These are phyloP conservation scores for Callaeas wilsoni DNA, from an alignment of 2,113 vertebrate species.

Conservation along the genomic window DNA sequence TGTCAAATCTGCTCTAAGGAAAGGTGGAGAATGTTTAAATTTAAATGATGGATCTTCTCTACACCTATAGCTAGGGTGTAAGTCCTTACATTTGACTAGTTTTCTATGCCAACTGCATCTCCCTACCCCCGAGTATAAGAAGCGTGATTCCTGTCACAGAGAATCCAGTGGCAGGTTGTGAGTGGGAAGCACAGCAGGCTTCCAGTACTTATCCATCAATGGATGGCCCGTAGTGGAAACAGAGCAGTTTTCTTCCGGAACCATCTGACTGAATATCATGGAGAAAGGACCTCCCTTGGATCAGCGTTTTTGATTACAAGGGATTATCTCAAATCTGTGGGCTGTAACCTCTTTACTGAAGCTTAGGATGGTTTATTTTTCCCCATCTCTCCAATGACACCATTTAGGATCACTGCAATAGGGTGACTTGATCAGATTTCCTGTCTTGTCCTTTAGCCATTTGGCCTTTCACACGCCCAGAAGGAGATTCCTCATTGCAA, in stretches of 20 bases:
- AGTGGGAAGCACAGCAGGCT: neutral
- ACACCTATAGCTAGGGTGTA: neutral
- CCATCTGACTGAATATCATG: neutral
- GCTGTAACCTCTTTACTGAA: neutral
- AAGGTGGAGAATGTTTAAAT: neutral
- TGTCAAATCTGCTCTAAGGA: neutral
- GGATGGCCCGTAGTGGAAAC: neutral
- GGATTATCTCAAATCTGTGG: neutral
- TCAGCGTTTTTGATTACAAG: neutral
- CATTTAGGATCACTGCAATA: neutral
- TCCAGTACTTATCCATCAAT: neutral
- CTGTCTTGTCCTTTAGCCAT: neutral
- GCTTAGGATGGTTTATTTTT: neutral
- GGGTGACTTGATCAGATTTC: neutral
- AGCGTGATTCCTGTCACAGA: neutral
- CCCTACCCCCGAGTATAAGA: neutral
- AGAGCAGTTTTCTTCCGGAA: neutral
- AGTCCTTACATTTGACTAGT: neutral
- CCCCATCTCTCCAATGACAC: neutral
- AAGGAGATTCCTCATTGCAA: neutral
- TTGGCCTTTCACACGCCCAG: neutral
- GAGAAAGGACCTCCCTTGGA: neutral
- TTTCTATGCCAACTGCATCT: neutral
- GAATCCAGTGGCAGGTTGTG: neutral
- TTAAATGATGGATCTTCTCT: neutral